phyloP scores from a whole-genome alignment of 2,113 vertebrate species.

The Struthio camelus region DNA sequence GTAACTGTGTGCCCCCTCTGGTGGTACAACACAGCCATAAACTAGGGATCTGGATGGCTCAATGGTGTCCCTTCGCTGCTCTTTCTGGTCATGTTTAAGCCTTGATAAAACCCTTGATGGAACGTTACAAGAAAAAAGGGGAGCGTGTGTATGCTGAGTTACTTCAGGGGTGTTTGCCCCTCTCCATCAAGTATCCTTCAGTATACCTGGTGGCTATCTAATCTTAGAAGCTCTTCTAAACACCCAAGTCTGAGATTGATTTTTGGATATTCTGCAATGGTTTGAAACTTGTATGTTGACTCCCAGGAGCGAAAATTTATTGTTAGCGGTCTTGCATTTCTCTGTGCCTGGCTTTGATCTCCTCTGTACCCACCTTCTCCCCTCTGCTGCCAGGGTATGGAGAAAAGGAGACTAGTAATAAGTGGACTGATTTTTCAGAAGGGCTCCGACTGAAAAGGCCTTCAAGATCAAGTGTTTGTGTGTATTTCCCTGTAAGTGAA shows the following conservation, averaged over 20 bases:
- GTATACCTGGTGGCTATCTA: neutral
- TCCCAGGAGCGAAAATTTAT: neutral
- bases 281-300: neutral
- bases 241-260: neutral
- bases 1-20: neutral
- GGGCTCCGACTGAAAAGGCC: neutral
- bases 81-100: neutral
- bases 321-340: neutral
- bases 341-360: neutral
- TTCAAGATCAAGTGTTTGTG: neutral
- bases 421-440: neutral
- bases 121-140: neutral
- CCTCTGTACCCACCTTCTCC: neutral
- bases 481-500: neutral
- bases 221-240: neutral
- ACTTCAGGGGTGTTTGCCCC: neutral
- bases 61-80: rapidly evolving
- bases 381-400: neutral
- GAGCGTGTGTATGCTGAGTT: neutral
- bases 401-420: neutral
- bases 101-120: neutral
- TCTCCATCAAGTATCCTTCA: neutral
- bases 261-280: neutral
- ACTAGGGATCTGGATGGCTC: neutral
- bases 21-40: neutral